Evolutionary conservation across 2,888 invertebrate genomes (phyloP).

Genomic region (Odontomyia ornata): DNA sequence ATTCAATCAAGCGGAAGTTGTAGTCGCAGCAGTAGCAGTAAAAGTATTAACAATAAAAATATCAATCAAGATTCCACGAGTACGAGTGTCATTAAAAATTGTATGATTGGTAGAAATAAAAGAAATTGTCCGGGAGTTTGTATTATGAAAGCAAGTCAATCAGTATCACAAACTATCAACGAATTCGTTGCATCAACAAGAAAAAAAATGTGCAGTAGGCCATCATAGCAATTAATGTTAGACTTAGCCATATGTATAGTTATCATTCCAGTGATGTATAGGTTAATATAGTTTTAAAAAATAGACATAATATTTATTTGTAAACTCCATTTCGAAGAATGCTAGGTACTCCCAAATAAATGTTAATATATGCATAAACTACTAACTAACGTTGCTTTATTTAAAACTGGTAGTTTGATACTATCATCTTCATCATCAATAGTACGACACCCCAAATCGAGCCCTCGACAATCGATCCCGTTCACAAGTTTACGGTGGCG

Average conservation of each 20-base stretch:
- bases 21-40: conserved; percentile 9
- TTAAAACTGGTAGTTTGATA: too few relatives aligned
- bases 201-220: conserved; percentile 37
- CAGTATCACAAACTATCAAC: conserved; percentile 36
- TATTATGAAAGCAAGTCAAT: conserved; percentile 30
- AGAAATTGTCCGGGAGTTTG: conserved; percentile 18
- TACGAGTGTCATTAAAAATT: not conserved
- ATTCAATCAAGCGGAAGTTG: not conserved
- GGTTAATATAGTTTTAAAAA: not conserved
- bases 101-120: not conserved
- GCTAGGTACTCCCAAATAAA: conserved; percentile 9
- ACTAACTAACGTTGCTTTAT: not conserved
- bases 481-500: too few relatives aligned
- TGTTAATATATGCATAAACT: not conserved
- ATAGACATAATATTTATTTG: conserved; percentile 28
- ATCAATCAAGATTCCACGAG: not conserved
- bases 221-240: conserved; percentile 25
- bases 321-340: not conserved
- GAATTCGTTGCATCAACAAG: conserved; percentile 30
- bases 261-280: conserved; percentile 37
- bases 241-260: conserved; percentile 2
- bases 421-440: too few relatives aligned
- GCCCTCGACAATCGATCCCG: too few relatives aligned
- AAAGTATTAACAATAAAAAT: not conserved
- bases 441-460: too few relatives aligned